Conservation (phyloP, 92 coral and sea anemone species). For the Epizoanthus scotinus region DNA sequence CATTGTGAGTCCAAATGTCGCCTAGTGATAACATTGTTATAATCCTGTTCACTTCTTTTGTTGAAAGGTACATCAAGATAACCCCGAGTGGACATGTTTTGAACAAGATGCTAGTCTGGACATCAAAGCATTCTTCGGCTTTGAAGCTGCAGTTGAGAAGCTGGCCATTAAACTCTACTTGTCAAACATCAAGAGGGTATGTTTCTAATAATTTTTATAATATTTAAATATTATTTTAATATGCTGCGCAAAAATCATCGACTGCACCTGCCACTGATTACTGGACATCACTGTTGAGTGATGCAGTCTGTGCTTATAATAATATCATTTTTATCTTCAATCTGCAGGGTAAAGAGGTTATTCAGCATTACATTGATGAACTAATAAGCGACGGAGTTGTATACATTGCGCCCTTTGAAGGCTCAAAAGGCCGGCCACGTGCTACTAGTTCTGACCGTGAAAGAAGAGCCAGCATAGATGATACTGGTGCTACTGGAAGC, state of each 20-base stretch:
- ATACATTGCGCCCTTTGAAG: slow-evolving; percentile 81
- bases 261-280: no score
- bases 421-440: slow-evolving; percentile 81
- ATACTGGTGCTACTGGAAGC: slow-evolving; percentile 37
- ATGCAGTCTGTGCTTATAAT: background rate
- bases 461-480: slow-evolving; percentile 38
- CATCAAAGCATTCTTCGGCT: slow-evolving; percentile 96
- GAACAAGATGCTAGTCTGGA: slow-evolving; percentile 98
- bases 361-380: slow-evolving; percentile 94
- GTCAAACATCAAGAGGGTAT: slow-evolving; percentile 89
- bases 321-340: background rate
- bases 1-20: no score
- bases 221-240: no score
- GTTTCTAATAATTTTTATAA: background rate
- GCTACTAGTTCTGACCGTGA: slow-evolving; percentile 77
- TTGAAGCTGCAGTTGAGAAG: slow-evolving; percentile 97
- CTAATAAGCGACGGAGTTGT: slow-evolving; percentile 79
- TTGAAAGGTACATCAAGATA: slow-evolving; percentile 90
- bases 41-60: background rate
- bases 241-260: no score
- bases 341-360: slow-evolving; percentile 93
- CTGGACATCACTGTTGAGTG: no score
- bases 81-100: slow-evolving; percentile 99
- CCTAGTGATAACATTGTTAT: no score
- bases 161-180: slow-evolving; percentile 88